Percentiles rank a stretch among this genome's conserved stretches.
These are phyloP conservation scores for Limnephilus auricula DNA, from an alignment of 2,888 invertebrate genomes.

Conservation along the genomic window DNA sequence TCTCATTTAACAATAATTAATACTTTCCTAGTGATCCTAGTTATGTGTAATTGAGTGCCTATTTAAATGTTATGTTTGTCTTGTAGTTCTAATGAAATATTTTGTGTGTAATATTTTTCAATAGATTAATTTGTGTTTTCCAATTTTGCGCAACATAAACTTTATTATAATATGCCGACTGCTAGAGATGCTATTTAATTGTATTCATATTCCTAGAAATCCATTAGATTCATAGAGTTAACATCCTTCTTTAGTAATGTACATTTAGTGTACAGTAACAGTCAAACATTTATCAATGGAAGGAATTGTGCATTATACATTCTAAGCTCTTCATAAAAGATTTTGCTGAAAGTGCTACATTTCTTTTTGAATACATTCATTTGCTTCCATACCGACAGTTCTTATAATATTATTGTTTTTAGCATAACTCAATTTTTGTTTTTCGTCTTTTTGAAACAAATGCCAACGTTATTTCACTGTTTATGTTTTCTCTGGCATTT, in stretches of 20 bases:
- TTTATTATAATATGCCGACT: slow-evolving; percentile 9
- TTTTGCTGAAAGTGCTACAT: not conserved
- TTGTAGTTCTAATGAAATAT: slow-evolving; percentile 22
- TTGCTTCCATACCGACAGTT: not conserved
- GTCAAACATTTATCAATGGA: not conserved
- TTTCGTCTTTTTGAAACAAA: not conserved
- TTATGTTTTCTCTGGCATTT: not conserved
- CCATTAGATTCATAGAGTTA: not conserved
- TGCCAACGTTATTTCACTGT: not conserved
- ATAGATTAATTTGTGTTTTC: not conserved
- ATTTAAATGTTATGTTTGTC: slow-evolving; percentile 17
- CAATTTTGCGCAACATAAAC: slow-evolving; percentile 9
- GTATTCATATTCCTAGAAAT: not conserved
- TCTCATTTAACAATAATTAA: not conserved
- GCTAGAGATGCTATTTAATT: slow-evolving; percentile 9
- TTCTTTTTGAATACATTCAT: not conserved
- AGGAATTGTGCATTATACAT: not conserved
- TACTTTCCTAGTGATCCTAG: not conserved
- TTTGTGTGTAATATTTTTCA: slow-evolving; percentile 24
- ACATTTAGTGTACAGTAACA: not conserved
- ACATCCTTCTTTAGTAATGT: not conserved
- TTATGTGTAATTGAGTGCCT: not conserved
- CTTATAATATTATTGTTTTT: not conserved
- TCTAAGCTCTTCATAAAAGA: not conserved
- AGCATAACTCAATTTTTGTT: not conserved